A percentile compares a stretch with the other conserved stretches of the same genome.
These are phyloP conservation scores for Poeciliopsis paucimaculata DNA, from an alignment of 2,797 vertebrate species.

Conservation along the genomic window DNA sequence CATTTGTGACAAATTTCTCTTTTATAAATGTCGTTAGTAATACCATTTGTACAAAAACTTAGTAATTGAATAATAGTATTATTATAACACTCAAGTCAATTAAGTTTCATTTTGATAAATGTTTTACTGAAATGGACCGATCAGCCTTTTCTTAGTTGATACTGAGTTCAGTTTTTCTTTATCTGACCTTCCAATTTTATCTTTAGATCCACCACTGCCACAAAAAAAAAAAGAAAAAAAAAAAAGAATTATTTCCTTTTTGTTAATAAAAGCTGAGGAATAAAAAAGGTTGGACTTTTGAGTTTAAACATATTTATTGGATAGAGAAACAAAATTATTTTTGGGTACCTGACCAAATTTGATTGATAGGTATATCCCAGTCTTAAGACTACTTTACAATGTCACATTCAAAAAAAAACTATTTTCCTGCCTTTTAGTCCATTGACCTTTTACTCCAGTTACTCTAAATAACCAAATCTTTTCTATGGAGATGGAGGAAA, in stretches of 20 bases:
- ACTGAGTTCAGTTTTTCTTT: neutral
- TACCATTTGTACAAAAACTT: neutral
- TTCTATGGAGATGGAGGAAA: constrained; percentile 76
- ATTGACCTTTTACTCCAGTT: constrained; percentile 72
- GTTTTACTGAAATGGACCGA: neutral
- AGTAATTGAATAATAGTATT: neutral
- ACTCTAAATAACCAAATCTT: constrained; percentile 66
- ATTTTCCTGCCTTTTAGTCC: constrained; percentile 73
- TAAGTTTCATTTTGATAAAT: neutral
- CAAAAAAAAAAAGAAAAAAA: no score
- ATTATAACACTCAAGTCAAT: neutral
- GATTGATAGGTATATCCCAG: constrained; percentile 64
- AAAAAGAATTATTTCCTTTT: neutral
- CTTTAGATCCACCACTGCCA: neutral
- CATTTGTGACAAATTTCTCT: neutral
- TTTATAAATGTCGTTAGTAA: neutral
- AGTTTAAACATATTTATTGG: neutral
- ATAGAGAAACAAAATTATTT: neutral
- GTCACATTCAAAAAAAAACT: constrained; percentile 74
- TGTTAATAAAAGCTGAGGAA: neutral
- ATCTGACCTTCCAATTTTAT: neutral
- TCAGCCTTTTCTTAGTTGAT: neutral
- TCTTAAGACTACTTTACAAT: constrained; percentile 67
- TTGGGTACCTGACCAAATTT: constrained; percentile 66
- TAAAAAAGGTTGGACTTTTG: neutral